A percentile compares a stretch with the other conserved stretches of the same genome.
These are phyloP conservation scores for Coptodon bakossiorum DNA, from an alignment of 2,113 vertebrate species.

Conservation along the genomic window DNA sequence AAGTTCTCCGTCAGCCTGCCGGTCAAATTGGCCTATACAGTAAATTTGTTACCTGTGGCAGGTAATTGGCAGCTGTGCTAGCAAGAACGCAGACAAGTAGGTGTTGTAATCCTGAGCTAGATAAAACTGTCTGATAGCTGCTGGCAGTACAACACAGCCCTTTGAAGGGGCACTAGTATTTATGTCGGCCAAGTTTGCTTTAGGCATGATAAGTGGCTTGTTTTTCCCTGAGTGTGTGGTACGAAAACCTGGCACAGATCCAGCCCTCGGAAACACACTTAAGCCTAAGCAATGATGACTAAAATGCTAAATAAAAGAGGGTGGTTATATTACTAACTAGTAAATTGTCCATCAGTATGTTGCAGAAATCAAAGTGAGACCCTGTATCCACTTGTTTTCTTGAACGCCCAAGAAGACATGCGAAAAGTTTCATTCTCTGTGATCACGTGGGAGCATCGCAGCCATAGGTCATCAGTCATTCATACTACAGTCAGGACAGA, in stretches of 20 bases:
- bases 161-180: conserved; percentile 31
- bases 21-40: conserved; percentile 9
- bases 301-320: not conserved
- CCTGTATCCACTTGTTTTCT: not conserved
- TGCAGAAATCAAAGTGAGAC: not conserved
- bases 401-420: not conserved
- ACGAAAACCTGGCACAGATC: conserved; percentile 13
- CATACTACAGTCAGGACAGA: not conserved
- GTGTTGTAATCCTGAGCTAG: conserved; percentile 42
- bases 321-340: not conserved
- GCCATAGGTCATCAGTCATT: not conserved
- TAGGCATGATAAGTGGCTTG: not conserved
- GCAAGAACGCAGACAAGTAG: conserved; percentile 32
- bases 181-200: not conserved
- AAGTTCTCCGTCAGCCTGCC: conserved; percentile 10
- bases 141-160: not conserved
- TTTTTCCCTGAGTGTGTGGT: not conserved
- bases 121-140: conserved; percentile 25
- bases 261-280: not conserved
- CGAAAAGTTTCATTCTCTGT: not conserved
- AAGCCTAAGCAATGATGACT: not conserved
- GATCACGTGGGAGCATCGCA: not conserved
- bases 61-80: conserved; percentile 29
- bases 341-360: not conserved
- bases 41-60: conserved; percentile 59